Evolutionary conservation across 1,140 invertebrate species (phyloP).

Genomic region (Drusus annulatus): DNA sequence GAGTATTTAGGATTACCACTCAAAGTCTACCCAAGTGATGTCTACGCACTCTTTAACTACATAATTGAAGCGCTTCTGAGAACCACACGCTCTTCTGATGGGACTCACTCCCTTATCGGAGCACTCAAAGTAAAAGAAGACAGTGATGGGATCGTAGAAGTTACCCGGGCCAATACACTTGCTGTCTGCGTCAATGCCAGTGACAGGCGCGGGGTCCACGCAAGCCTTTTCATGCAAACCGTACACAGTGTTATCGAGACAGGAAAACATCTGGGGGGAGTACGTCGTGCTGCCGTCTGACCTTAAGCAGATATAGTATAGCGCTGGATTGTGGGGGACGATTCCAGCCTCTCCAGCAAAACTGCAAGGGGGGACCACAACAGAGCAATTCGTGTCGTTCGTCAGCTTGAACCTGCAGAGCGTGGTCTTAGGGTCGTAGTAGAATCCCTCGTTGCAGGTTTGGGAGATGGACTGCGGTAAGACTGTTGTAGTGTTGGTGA

Average conservation of each 20-base stretch:
- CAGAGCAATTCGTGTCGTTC: background rate
- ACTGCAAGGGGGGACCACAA: background rate
- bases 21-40: conserved; percentile 1
- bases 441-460: background rate
- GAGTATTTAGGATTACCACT: too few species aligned
- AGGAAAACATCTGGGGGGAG: conserved; percentile 45
- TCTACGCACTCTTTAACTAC: background rate
- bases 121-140: conserved; percentile 15
- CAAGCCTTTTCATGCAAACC: background rate
- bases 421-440: conserved; percentile 31
- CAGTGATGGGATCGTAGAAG: conserved; percentile 12
- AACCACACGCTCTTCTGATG: background rate
- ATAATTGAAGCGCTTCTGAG: background rate
- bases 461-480: background rate
- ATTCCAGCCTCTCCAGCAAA: background rate
- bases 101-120: background rate
- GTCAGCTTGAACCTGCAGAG: conserved; percentile 3
- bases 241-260: conserved; percentile 16
- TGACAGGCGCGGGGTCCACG: background rate
- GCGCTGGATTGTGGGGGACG: conserved; percentile 1
- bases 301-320: conserved; percentile 48
- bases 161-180: background rate
- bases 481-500: background rate
- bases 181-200: background rate
- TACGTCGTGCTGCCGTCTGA: background rate